Evolutionary conservation across 2,888 invertebrate species (phyloP), one percentile per base, ranked within the genome.

Genomic region (Agriopis marginaria): DNA sequence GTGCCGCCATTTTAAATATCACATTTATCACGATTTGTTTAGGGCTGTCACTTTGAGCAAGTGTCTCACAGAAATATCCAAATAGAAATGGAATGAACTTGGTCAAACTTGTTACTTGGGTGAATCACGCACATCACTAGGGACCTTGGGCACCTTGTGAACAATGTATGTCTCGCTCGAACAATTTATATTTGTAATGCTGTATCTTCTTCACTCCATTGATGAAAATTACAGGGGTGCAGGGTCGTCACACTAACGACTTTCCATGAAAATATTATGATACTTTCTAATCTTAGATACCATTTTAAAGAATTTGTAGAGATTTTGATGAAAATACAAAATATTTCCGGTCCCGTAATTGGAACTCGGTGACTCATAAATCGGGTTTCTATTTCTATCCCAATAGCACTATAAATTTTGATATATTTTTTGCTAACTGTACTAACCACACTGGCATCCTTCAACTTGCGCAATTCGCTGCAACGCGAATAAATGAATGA

Each of bases 1-100:
- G 97, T 71, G 97, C 96, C 84, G 97, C 96, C 97, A 97, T 97
- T 79, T 79, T 82, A 58, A 7, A 47, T 60, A 60, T 67, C 67
- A 72, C 76, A 72, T 71, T 64, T 61, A 74, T 58, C 49, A 51
- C 67, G 17, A 59, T 71, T 74, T 71, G 32, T 59, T 66, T 75
- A 77, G 77, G 75, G 77, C 68, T 77, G 62, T 75, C 74, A 77
- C 80, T 75, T 68, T 63, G 9, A 51, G 42, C 63, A 69, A 64
- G 55, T 14, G 50, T 14, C 39, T 50, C 10, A 40, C 39, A 42
- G 7, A 39, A 42, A 14, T 44, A 58, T 58, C 58, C 49, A 10
- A 44, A 62, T 53, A 17, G 42, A 45, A 62, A 32, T 42, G 47
- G 4, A 32, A 32, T 32, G 32, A 47, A 54, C 10, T 62, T 23